Conservation (phyloP, 2,797 vertebrate genomes). For the Rhynchotus rufescens region DNA sequence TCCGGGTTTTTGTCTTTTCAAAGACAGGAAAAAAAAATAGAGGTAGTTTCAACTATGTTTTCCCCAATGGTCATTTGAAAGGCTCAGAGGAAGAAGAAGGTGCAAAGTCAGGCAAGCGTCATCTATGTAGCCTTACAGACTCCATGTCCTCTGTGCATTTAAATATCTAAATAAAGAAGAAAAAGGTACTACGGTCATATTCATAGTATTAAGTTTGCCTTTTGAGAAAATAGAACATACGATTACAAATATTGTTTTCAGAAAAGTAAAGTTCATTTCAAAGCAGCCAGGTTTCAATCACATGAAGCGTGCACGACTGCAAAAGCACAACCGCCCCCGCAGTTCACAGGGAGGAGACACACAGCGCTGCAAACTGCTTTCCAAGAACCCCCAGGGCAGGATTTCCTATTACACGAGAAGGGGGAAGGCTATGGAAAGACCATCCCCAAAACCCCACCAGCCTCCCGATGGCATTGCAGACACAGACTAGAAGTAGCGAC, state of each 20-base stretch:
- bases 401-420: conserved; percentile 14
- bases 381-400: neutral
- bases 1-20: neutral
- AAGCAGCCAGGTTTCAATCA: conserved; percentile 18
- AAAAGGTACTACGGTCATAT: neutral
- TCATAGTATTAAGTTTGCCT: neutral
- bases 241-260: neutral
- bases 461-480: conserved; percentile 3
- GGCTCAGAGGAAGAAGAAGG: neutral
- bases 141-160: neutral
- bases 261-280: conserved; percentile 12
- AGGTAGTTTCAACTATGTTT: neutral
- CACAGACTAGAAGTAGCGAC: conserved; percentile 25
- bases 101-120: neutral
- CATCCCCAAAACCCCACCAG: neutral
- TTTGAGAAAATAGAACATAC: neutral
- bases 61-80: neutral
- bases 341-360: neutral
- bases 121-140: neutral
- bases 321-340: neutral
- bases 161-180: neutral
- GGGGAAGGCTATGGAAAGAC: neutral
- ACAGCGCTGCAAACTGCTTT: neutral
- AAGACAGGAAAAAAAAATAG: neutral
- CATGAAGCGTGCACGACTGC: neutral